Conservation (phyloP, 1,140 invertebrate genomes). For the Macrobrachium nipponense region DNA sequence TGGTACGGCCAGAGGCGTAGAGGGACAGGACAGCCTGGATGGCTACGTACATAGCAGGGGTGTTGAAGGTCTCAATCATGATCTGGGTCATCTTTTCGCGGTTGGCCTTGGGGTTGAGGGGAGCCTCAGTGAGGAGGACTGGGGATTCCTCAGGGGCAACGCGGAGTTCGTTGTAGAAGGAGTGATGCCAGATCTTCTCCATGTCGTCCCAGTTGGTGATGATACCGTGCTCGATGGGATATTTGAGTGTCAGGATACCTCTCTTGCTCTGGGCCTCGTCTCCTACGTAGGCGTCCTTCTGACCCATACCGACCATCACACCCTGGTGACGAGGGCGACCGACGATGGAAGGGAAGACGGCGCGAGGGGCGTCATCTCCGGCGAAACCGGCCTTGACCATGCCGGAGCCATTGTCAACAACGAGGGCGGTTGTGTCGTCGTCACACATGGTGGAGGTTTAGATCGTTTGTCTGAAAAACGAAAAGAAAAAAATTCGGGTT, state of each 20-base stretch:
- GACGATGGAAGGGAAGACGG: constrained; percentile 87
- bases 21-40: constrained; percentile 92
- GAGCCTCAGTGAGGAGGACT: constrained; percentile 86
- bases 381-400: constrained; percentile 79
- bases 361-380: constrained; percentile 91
- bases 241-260: constrained; percentile 92
- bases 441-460: too few relatives aligned
- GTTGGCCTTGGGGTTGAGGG: constrained; percentile 90
- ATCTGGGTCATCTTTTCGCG: constrained; percentile 91
- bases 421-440: constrained; percentile 2
- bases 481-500: too few relatives aligned
- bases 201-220: constrained; percentile 98
- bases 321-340: constrained; percentile 75
- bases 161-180: constrained; percentile 95
- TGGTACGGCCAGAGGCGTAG: constrained; percentile 94
- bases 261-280: constrained; percentile 94
- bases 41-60: constrained; percentile 92
- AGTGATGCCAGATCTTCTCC: constrained; percentile 97
- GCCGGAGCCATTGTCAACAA: constrained; percentile 75
- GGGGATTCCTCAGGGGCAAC: constrained; percentile 95
- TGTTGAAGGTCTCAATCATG: constrained; percentile 95
- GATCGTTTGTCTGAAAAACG: too few relatives aligned
- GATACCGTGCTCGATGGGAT: constrained; percentile 95
- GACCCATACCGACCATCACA: constrained; percentile 96
- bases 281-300: constrained; percentile 90